These are phyloP conservation scores for Thereva unica DNA, from an alignment of 2,888 invertebrate species.

Conservation along the genomic window DNA sequence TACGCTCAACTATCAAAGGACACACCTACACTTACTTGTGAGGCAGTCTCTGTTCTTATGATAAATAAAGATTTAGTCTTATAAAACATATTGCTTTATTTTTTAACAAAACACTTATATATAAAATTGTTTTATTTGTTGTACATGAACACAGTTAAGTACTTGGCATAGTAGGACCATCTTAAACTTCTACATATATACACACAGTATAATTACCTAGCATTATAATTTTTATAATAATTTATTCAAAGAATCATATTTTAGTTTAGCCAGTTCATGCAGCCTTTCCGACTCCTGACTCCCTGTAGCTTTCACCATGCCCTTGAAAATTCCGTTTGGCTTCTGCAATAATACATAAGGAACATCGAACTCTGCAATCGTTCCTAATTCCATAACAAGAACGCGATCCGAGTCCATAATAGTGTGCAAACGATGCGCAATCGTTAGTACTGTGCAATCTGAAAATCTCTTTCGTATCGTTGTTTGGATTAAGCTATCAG, in stretches of 20 bases:
- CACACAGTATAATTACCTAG: too few species aligned
- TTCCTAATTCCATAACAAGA: conserved; percentile 78
- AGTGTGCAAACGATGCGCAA: conserved; percentile 84
- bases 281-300: conserved; percentile 43
- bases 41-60: too few species aligned
- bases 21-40: too few species aligned
- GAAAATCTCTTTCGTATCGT: conserved; percentile 75
- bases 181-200: too few species aligned
- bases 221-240: conserved; percentile 19
- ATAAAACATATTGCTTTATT: too few species aligned
- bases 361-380: conserved; percentile 68
- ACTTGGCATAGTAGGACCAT: too few species aligned
- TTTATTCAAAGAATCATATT: conserved; percentile 38
- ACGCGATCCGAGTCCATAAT: conserved; percentile 86
- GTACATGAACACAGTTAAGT: too few species aligned
- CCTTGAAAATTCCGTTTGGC: conserved; percentile 63
- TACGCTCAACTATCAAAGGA: too few species aligned
- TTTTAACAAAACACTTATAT: too few species aligned
- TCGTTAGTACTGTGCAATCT: conserved; percentile 80
- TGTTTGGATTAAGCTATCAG: conserved; percentile 77
- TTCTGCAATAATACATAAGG: conserved; percentile 65
- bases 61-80: too few species aligned
- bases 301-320: conserved; percentile 70
- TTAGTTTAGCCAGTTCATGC: conserved; percentile 40
- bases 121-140: too few species aligned